Evolutionary conservation across 2,888 invertebrate genomes (phyloP).

Genomic region (Pollenia angustigena): DNA sequence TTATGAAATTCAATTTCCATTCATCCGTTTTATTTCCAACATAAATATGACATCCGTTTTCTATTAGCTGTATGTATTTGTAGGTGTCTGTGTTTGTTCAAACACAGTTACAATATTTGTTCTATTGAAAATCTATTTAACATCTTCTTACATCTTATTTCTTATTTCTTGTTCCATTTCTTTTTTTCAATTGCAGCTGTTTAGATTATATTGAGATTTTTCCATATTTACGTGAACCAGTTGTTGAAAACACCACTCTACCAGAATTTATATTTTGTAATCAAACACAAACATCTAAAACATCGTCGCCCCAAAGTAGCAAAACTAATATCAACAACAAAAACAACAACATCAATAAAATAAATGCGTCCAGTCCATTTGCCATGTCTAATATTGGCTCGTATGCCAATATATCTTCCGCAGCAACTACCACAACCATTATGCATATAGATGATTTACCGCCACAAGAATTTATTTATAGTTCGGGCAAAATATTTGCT

Average conservation of each 20-base stretch:
- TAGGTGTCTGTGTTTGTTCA: slow-evolving; percentile 10
- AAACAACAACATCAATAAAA: slow-evolving; percentile 34
- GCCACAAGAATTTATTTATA: slow-evolving; percentile 80
- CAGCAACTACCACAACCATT: slow-evolving; percentile 60
- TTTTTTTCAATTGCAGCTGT: slow-evolving; percentile 79
- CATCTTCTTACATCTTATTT: slow-evolving; percentile 35
- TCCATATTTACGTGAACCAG: slow-evolving; percentile 83
- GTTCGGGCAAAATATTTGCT: slow-evolving; percentile 79
- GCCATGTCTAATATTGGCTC: slow-evolving; percentile 63
- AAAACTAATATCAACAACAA: slow-evolving; percentile 55
- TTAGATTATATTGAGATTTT: slow-evolving; percentile 83
- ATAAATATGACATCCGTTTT: slow-evolving; percentile 54
- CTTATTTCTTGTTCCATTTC: slow-evolving; percentile 58
- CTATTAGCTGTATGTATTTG: slow-evolving; percentile 11
- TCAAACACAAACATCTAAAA: slow-evolving; percentile 74
- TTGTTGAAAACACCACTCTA: slow-evolving; percentile 82
- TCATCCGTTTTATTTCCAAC: slow-evolving; percentile 57
- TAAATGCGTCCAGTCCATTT: slow-evolving; percentile 63
- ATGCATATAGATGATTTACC: slow-evolving; percentile 71
- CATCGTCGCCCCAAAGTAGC: slow-evolving; percentile 65
- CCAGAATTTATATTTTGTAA: slow-evolving; percentile 83
- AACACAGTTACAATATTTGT: background rate
- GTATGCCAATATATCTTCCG: slow-evolving; percentile 66
- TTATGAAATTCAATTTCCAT: slow-evolving; percentile 42
- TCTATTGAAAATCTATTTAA: background rate